A percentile compares a stretch with the other conserved stretches of the same genome.
Evolutionary conservation across 2,113 vertebrate species (phyloP).

Genomic region (Hippopotamus amphibius): DNA sequence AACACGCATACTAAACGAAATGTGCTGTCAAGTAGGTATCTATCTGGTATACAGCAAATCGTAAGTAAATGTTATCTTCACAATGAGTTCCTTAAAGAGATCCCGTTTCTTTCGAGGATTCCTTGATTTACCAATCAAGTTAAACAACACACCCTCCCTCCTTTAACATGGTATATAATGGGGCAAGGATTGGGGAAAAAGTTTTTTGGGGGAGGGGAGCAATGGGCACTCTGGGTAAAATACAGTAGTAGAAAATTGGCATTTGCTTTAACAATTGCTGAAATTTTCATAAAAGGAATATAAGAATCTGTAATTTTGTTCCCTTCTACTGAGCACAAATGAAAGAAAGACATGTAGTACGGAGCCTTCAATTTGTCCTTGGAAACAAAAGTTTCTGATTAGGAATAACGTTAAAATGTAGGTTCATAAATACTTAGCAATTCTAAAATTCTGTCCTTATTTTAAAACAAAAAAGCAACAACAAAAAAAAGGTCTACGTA

Average conservation of each 20-base stretch:
- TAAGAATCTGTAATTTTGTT: not conserved
- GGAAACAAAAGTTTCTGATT: slow-evolving; percentile 37
- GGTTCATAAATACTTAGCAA: not conserved
- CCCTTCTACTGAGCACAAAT: not conserved
- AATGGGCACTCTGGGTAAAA: not conserved
- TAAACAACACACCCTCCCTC: not conserved
- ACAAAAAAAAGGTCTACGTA: not conserved
- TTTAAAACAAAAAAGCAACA: not conserved
- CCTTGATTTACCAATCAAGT: not conserved
- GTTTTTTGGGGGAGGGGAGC: not conserved
- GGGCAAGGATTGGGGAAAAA: not conserved
- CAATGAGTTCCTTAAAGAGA: slow-evolving; percentile 54
- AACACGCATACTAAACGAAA: not conserved
- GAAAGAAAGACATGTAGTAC: not conserved
- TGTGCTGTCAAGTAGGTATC: not conserved
- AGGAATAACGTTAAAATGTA: not conserved
- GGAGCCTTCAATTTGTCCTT: not conserved
- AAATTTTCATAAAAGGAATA: not conserved
- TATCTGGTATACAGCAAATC: not conserved
- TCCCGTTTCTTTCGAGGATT: not conserved
- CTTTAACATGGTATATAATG: not conserved
- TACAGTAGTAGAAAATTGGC: not conserved
- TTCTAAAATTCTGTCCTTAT: not conserved
- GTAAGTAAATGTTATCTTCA: not conserved
- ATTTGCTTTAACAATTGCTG: not conserved